Percentiles rank a stretch among this genome's conserved stretches.
These are phyloP conservation scores for Anableps anableps DNA, from an alignment of 2,797 vertebrate genomes.

Conservation along the genomic window DNA sequence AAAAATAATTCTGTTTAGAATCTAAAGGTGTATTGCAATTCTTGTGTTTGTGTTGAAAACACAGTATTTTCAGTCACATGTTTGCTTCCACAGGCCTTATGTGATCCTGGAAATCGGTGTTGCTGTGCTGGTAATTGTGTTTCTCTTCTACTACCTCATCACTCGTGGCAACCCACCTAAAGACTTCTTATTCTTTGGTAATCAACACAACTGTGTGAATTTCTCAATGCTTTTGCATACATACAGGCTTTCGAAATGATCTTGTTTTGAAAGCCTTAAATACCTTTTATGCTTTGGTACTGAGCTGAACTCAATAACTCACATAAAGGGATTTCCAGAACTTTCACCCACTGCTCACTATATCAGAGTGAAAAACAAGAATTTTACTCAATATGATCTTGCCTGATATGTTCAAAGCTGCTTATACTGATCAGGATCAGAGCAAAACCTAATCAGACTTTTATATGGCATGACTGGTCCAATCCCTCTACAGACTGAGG, in stretches of 20 bases:
- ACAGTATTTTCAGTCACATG: slow-evolving; percentile 12
- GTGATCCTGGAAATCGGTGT: slow-evolving; percentile 67
- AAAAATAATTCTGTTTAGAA: slow-evolving; percentile 48
- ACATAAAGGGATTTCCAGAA: slow-evolving; percentile 48
- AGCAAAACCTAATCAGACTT: slow-evolving; percentile 57
- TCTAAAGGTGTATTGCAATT: slow-evolving; percentile 33
- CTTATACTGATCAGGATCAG: slow-evolving; percentile 72
- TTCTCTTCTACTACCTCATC: slow-evolving; percentile 76
- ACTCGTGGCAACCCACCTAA: slow-evolving; percentile 78
- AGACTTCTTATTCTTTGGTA: slow-evolving; percentile 87
- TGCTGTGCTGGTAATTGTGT: slow-evolving; percentile 76
- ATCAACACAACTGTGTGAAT: slow-evolving; percentile 37
- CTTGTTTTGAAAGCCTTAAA: slow-evolving; percentile 30
- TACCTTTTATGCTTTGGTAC: slow-evolving; percentile 29
- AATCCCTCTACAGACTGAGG: slow-evolving; percentile 24
- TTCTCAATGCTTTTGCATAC: slow-evolving; percentile 48
- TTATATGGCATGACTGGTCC: slow-evolving; percentile 52
- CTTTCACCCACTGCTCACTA: slow-evolving; percentile 13
- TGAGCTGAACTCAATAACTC: slow-evolving; percentile 9
- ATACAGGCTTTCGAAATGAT: not conserved
- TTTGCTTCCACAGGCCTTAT: slow-evolving; percentile 65
- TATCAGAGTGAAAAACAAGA: slow-evolving; percentile 46
- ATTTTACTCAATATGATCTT: slow-evolving; percentile 63
- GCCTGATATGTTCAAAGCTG: slow-evolving; percentile 64
- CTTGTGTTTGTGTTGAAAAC: slow-evolving; percentile 14